These are phyloP conservation scores for Varanus komodoensis DNA, from an alignment of 2,113 vertebrate genomes.

Conservation along the genomic window DNA sequence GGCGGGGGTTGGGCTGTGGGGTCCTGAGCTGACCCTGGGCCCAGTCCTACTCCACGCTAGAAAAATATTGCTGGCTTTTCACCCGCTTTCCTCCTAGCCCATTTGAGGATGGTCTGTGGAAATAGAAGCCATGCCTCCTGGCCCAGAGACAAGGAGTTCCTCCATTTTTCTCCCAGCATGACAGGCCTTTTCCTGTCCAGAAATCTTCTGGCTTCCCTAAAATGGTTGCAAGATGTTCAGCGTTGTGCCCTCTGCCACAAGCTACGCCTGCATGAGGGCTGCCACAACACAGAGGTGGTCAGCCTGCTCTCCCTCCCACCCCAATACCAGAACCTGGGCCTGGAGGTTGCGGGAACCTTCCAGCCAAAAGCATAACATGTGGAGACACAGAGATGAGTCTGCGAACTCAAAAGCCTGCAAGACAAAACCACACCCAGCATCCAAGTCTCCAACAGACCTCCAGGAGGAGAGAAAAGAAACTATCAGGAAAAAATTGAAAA, in stretches of 20 bases:
- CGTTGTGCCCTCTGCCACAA: conserved; percentile 50
- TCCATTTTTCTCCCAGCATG: background rate
- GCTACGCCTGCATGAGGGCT: conserved; percentile 34
- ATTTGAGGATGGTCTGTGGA: background rate
- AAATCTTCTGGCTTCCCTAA: conserved; percentile 42
- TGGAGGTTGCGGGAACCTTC: background rate
- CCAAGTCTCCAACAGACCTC: background rate
- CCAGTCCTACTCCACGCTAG: too few relatives aligned
- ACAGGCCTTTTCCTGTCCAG: conserved; percentile 4
- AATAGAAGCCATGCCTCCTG: background rate
- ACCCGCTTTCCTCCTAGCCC: background rate
- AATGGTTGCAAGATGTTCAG: conserved; percentile 62
- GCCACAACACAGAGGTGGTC: conserved; percentile 2
- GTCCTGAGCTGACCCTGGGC: background rate
- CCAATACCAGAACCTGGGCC: rapidly evolving
- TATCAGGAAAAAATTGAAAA: background rate
- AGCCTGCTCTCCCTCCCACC: background rate
- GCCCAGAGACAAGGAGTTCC: background rate
- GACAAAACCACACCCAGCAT: background rate
- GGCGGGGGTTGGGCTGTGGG: background rate
- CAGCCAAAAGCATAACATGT: background rate
- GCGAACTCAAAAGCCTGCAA: too few relatives aligned
- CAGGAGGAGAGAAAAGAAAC: background rate
- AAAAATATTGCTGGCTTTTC: background rate
- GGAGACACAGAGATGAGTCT: background rate